A percentile compares a stretch with the other conserved stretches of the same genome.
Evolutionary conservation across 2,888 invertebrate genomes (phyloP).

Genomic region (Cheilosia scutellata): DNA sequence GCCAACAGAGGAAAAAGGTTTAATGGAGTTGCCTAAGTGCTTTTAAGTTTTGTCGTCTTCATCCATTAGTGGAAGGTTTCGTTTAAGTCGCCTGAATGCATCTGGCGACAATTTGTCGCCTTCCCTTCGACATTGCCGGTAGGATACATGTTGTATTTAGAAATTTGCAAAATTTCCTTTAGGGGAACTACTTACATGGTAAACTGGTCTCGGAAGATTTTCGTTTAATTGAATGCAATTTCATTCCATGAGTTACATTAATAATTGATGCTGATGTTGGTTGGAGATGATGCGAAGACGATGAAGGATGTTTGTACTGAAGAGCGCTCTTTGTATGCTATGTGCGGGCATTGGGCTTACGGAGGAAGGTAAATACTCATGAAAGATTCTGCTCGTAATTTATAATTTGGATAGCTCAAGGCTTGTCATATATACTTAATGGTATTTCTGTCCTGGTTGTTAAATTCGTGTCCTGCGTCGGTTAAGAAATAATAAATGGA

Average conservation of each 20-base stretch:
- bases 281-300: conserved; percentile 1
- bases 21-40: conserved; percentile 75
- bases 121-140: not conserved
- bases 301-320: not conserved
- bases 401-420: conserved; percentile 4
- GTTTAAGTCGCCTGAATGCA: conserved; percentile 65
- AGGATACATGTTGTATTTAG: conserved; percentile 27
- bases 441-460: too few relatives aligned
- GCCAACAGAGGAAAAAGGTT: conserved; percentile 26
- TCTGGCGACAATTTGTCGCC: conserved; percentile 70
- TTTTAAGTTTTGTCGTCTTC: conserved; percentile 67
- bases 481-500: not conserved
- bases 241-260: conserved; percentile 61
- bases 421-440: conserved; percentile 1
- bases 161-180: conserved; percentile 45
- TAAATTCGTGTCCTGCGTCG: not conserved
- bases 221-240: conserved; percentile 71
- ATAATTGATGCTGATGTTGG: conserved; percentile 65
- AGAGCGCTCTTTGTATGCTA: not conserved
- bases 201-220: conserved; percentile 48
- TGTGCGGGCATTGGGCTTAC: too few relatives aligned
- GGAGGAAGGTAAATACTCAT: not conserved
- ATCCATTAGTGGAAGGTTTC: conserved; percentile 67
- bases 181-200: conserved; percentile 49
- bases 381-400: conserved; percentile 7